phyloP scores from a whole-genome alignment of 2,888 invertebrate species.

The Hydroisotoma schaefferi region DNA sequence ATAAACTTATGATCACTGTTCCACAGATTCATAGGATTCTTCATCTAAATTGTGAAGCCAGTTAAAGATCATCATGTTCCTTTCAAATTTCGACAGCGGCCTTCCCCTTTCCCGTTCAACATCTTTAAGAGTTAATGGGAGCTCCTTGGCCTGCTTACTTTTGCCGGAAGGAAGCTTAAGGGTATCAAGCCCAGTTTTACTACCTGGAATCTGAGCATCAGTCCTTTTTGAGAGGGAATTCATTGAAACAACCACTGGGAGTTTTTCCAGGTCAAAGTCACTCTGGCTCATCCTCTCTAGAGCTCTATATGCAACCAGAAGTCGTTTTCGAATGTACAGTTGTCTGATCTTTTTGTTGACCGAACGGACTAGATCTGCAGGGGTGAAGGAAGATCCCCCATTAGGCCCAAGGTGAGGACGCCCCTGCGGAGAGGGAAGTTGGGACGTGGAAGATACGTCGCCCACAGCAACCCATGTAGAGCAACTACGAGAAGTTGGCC shows the following conservation, averaged over 20 bases:
- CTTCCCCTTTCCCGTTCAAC: constrained; percentile 76
- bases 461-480: constrained; percentile 86
- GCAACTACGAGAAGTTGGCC: constrained; percentile 67
- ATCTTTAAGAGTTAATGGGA: constrained; percentile 70
- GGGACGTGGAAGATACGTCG: constrained; percentile 69
- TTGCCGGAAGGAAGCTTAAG: constrained; percentile 38
- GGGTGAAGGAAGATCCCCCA: constrained; percentile 60
- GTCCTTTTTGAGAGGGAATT: constrained; percentile 28
- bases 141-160: constrained; percentile 54
- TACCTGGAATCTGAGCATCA: constrained; percentile 32
- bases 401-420: constrained; percentile 51
- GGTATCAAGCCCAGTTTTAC: constrained; percentile 35
- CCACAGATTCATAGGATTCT: constrained; percentile 56
- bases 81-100: constrained; percentile 79
- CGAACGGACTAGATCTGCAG: constrained; percentile 67
- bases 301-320: constrained; percentile 76
- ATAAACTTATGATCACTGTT: constrained; percentile 18
- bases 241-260: constrained; percentile 49
- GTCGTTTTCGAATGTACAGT: constrained; percentile 71
- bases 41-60: constrained; percentile 87
- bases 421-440: constrained; percentile 78
- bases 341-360: constrained; percentile 80
- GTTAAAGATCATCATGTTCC: constrained; percentile 95
- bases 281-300: constrained; percentile 76
- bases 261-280: constrained; percentile 71